phyloP scores from a whole-genome alignment of 92 coral and sea anemone species.

The Parazoanthus atlanticus region DNA sequence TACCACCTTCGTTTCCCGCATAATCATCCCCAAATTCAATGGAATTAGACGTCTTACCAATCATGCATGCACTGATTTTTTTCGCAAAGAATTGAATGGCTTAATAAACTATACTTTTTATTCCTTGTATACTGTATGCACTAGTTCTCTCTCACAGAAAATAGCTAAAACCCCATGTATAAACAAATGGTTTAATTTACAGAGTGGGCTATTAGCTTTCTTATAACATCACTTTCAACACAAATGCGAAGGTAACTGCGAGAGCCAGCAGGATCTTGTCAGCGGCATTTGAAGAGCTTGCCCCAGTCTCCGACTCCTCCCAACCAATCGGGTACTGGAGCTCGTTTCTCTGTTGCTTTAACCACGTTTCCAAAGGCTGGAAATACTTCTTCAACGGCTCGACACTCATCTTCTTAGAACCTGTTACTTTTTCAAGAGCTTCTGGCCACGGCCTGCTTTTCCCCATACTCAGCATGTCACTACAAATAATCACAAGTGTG shows the following conservation, averaged over 20 bases:
- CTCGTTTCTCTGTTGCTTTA: conserved; percentile 40
- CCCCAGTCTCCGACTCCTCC: not conserved
- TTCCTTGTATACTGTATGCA: no score
- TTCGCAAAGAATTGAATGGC: no score
- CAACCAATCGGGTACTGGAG: conserved; percentile 46
- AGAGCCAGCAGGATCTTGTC: not conserved
- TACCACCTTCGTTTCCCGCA: no score
- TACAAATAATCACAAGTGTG: not conserved
- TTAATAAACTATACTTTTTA: no score
- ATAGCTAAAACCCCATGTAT: no score
- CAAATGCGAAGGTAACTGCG: not conserved
- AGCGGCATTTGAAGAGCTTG: not conserved
- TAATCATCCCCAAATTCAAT: no score
- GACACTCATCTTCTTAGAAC: conserved; percentile 43
- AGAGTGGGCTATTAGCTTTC: not conserved
- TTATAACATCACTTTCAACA: not conserved
- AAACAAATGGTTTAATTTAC: no score
- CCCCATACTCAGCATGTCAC: conserved; percentile 52
- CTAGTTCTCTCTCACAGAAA: no score
- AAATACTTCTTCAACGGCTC: conserved; percentile 48
- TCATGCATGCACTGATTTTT: no score
- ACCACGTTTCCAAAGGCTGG: conserved; percentile 42
- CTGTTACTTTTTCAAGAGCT: conserved; percentile 51
- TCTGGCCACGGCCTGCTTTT: conserved; percentile 54
- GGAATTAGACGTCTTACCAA: no score